Evolutionary conservation across 1,140 invertebrate species (phyloP), one percentile per base, ranked within the genome.

Genomic region (Macrotrachela quadricornifera): DNA sequence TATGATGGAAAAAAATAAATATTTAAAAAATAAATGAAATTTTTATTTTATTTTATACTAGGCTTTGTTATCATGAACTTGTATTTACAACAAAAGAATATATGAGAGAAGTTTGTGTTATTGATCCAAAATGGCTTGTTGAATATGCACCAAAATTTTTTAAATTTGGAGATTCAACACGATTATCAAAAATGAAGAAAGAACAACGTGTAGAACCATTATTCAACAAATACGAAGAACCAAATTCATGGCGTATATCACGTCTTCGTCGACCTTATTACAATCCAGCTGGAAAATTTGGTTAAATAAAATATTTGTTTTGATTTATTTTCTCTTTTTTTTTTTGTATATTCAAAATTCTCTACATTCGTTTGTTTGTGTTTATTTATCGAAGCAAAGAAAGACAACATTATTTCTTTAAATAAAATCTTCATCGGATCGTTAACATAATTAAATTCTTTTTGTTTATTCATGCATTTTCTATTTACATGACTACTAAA

Each of bases 61-160:
- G 83, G 87, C 97, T 0, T 85, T 99, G 21, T 49, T 99, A 97
- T 66, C 90, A 99, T 64, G 92, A 99, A 69, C 68, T 99, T 49
- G 90, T 99, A 1, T 82, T 96, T 68, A 99, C 94, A 0, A 97
- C 94, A 0, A 97, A 99, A 63, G 94, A 97, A 69, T 99, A 97
- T 64, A 97, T 99, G 94, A 75, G 91, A 45, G 88, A 97, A 71
- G 90, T 96, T 1, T 97, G 90, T 0, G 86, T 88, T 0, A 95
- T 97, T 44, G 94, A 99, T 74, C 88, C 94, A 0, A 92, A 94
- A 70, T 99, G 94, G 94, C 71, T 99, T 18, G 90, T 97, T 1
- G 92, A 99, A 68, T 97, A 92, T 71, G 94, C 94, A 0, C 88
- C 91, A 0, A 88, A 91, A 3, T 99, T 97, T 73, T 99, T 95